Percentiles rank a stretch among this genome's conserved stretches.
These are phyloP conservation scores for Eleutherodactylus coqui DNA, from an alignment of 2,797 vertebrate species.

Conservation along the genomic window DNA sequence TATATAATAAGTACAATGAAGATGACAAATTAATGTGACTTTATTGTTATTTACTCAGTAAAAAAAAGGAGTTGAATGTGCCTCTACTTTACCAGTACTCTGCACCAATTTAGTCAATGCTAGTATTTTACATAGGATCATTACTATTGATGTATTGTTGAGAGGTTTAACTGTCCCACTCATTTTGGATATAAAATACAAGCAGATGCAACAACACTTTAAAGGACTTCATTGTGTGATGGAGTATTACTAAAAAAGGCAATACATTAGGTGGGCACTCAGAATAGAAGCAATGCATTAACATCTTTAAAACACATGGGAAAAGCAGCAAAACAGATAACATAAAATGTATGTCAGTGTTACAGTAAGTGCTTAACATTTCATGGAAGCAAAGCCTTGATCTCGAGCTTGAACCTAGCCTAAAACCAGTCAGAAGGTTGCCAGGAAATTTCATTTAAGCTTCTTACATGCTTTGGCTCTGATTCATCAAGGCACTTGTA, in stretches of 20 bases:
- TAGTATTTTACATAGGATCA: neutral
- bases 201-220: neutral
- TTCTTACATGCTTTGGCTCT: no score
- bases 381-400: neutral
- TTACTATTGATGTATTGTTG: neutral
- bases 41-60: no score
- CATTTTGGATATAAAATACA: neutral
- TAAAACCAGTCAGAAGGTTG: no score
- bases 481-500: no score
- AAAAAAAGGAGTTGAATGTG: no score
- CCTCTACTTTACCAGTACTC: no score
- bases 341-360: neutral
- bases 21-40: no score
- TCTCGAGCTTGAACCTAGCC: neutral
- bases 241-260: slow-evolving; percentile 13
- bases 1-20: no score
- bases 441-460: no score
- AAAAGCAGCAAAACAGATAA: neutral
- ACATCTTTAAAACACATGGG: neutral
- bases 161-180: neutral
- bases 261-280: neutral
- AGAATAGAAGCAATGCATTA: neutral
- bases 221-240: neutral
- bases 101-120: no score
- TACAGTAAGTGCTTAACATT: neutral